A percentile compares a stretch with the other conserved stretches of the same genome.
Conservation (phyloP, 1,140 invertebrate genomes). For the Galleria mellonella region DNA sequence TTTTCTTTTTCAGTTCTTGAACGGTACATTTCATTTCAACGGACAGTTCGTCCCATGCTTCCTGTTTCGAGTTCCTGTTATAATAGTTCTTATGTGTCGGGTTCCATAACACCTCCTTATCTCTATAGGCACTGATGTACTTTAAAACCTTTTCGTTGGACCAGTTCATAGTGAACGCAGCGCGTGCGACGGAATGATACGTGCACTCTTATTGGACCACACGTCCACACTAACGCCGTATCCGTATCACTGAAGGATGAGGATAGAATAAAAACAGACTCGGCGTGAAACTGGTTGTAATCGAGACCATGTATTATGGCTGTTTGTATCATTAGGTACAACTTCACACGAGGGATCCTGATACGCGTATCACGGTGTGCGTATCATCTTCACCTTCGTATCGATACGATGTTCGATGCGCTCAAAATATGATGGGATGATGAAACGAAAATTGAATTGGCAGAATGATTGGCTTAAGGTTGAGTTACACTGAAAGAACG, state of each 20-base stretch:
- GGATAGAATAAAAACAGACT: slow-evolving; percentile 13
- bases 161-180: background rate
- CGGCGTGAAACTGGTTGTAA: slow-evolving; percentile 12
- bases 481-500: no score
- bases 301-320: slow-evolving; percentile 4
- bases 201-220: background rate
- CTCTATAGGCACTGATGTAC: background rate
- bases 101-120: background rate
- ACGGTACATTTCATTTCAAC: background rate
- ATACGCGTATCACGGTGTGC: slow-evolving; percentile 1
- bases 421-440: no score
- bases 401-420: no score
- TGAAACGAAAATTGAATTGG: no score
- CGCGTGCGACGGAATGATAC: background rate
- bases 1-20: background rate
- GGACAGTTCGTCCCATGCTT: slow-evolving; percentile 1
- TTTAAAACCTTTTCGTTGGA: background rate
- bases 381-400: no score
- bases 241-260: background rate
- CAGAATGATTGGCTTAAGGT: no score
- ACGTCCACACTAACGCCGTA: background rate
- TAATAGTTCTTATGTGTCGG: background rate
- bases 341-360: slow-evolving; percentile 8
- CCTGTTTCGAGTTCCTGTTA: background rate
- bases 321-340: slow-evolving; percentile 7